Base-by-base conservation (phyloP, 2,113 vertebrate species). In the Albula glossodonta region DNA sequence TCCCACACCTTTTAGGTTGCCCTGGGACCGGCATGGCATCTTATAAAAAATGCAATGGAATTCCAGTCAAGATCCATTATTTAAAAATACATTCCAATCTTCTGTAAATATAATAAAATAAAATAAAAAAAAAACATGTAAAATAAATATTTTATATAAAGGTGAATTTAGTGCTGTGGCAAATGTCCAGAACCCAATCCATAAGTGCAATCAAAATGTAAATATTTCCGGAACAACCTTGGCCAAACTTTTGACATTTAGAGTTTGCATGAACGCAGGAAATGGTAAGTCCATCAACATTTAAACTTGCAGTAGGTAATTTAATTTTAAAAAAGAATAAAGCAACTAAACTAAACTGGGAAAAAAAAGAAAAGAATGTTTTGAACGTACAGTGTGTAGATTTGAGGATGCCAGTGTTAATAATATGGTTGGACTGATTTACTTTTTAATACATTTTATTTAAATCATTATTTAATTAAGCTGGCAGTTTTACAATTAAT, bases 401-500 rank as follows among this genome's bases (percentile, higher is more conserved):
- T 78, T 77, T 51, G 66, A 66, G 78, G 12, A 15, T n/a, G 11
- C 11, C 50, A 74, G 17, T 78, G 51, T 78, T 53, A 5, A 49
- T 83, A 77, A 84, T 11, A 53, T 50, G 49, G 41, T 79, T 13
- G 9, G 19, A 22, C 17, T 60, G 51, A 57, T 80, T 60, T 79
- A 74, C 22, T 3, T 78, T 79, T 49, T 31, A 17, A n/a, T 57
- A 57, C 11, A 74, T 79, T 79, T 84, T 9, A 63, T 63, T 74
- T 4, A 31, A 74, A 3, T 31, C 22, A 12, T 41, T 10, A 25
- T 0, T 3, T 79, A 51, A 70, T 52, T 77, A 74, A 84, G 83
- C 31, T 17, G 77, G 31, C 84, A 85, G 9, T 84, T 88, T 50
- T 89, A 7, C 25, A 57, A 66, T 25, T 85, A 80, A 66, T 85